Conservation (phyloP, 2,797 vertebrate species). For the Ctenopoma kingsleyae region DNA sequence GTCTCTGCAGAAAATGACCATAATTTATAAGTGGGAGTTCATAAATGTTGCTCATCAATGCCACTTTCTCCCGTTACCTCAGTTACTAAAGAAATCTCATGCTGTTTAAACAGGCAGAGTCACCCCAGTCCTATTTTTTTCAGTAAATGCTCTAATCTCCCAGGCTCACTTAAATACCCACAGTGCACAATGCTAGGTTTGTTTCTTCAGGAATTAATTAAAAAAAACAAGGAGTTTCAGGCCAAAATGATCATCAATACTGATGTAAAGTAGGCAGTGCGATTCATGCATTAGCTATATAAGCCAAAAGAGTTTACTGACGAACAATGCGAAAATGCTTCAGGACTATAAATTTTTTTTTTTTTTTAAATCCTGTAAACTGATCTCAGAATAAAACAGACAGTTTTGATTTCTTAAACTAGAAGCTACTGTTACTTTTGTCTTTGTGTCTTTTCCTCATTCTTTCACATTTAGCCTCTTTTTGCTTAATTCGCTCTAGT, state of each 20-base stretch:
- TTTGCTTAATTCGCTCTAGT: not conserved
- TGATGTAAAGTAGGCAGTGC: not conserved
- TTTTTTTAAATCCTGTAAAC: not conserved
- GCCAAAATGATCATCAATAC: not conserved
- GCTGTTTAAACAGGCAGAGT: not conserved
- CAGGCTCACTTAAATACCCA: conserved; percentile 20
- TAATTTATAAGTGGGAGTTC: not conserved
- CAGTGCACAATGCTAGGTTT: not conserved
- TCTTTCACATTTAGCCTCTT: too few species aligned
- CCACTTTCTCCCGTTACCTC: not conserved
- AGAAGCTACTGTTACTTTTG: too few species aligned
- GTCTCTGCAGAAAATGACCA: conserved; percentile 13
- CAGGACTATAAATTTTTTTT: too few species aligned
- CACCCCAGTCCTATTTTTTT: not conserved
- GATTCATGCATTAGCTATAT: too few species aligned
- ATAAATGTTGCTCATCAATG: conserved; percentile 10
- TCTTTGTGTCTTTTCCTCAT: too few species aligned
- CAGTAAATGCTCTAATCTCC: conserved; percentile 9
- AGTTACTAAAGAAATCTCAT: not conserved
- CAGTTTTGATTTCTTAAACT: not conserved
- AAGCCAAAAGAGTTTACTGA: too few species aligned
- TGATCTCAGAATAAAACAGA: conserved; percentile 12
- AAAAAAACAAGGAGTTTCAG: not conserved
- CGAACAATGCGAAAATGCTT: too few species aligned
- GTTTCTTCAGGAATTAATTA: conserved; percentile 7